Conservation (phyloP, 2,113 vertebrate genomes). For the Menura novaehollandiae region DNA sequence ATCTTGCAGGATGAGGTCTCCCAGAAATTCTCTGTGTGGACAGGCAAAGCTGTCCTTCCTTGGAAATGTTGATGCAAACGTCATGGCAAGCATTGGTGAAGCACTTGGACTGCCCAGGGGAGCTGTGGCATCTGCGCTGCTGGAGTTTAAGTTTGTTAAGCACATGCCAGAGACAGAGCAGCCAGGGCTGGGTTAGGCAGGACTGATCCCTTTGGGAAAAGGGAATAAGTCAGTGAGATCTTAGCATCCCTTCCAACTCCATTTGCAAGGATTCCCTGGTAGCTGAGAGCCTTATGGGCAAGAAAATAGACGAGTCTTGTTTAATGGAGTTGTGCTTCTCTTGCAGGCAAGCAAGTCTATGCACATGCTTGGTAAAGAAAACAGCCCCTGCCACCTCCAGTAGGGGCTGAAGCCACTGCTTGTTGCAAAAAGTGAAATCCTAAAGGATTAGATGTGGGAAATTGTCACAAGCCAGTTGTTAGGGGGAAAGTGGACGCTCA, state of each 20-base stretch:
- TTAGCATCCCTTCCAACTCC: neutral
- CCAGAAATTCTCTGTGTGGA: neutral
- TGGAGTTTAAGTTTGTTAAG: neutral
- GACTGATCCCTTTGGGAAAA: neutral
- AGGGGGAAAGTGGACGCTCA: neutral
- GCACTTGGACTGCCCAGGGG: neutral
- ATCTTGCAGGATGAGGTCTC: neutral
- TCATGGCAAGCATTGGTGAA: neutral
- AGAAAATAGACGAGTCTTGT: neutral
- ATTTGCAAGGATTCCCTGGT: neutral
- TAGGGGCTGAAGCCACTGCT: neutral
- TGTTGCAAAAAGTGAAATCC: neutral
- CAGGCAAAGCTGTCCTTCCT: neutral
- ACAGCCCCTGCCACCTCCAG: neutral
- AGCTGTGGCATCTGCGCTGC: neutral
- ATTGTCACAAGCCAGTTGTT: neutral
- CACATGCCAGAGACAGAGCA: neutral
- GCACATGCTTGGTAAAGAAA: neutral
- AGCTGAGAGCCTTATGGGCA: neutral
- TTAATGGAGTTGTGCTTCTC: neutral
- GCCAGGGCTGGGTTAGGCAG: neutral
- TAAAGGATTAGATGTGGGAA: neutral
- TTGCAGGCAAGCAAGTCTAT: constrained; percentile 1
- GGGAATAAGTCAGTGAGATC: neutral
- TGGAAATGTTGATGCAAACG: neutral